Percentiles rank a stretch among this genome's conserved stretches.
Conservation (phyloP, 2,888 invertebrate species). For the Petrophora chlorosata region DNA sequence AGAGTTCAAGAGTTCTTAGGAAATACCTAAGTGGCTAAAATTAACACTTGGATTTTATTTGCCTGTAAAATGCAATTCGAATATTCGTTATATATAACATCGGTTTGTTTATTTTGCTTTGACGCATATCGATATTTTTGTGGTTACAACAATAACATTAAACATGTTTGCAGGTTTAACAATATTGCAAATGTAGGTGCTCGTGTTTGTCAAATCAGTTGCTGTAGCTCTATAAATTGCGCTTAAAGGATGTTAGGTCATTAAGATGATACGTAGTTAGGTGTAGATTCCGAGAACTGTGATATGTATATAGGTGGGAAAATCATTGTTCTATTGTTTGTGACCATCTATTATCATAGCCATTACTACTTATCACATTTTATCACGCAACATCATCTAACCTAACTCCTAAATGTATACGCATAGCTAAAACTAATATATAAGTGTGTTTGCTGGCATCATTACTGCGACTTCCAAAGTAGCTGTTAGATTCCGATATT, state of each 20-base stretch:
- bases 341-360: constrained; percentile 66
- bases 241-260: constrained; percentile 27
- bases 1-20: too few species aligned
- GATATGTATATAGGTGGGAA: constrained; percentile 73
- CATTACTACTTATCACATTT: constrained; percentile 61
- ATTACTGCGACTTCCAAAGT: too few species aligned
- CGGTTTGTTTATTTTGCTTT: constrained; percentile 15
- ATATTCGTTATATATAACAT: constrained; percentile 3
- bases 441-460: too few species aligned
- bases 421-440: too few species aligned
- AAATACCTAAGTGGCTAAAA: neutral
- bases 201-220: constrained; percentile 21
- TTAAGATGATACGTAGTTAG: constrained; percentile 31
- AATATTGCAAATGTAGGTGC: neutral
- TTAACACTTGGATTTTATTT: constrained; percentile 5
- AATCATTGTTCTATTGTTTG: constrained; percentile 79
- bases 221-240: constrained; percentile 21
- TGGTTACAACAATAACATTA: neutral
- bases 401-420: constrained; percentile 22
- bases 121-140: constrained; percentile 3
- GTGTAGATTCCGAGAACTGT: constrained; percentile 61
- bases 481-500: too few species aligned
- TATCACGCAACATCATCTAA: constrained; percentile 62
- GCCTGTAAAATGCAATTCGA: constrained; percentile 10
- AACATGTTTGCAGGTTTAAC: neutral